These are phyloP conservation scores for Arctocebus calabarensis DNA, from an alignment of 2,797 vertebrate species.

Conservation along the genomic window DNA sequence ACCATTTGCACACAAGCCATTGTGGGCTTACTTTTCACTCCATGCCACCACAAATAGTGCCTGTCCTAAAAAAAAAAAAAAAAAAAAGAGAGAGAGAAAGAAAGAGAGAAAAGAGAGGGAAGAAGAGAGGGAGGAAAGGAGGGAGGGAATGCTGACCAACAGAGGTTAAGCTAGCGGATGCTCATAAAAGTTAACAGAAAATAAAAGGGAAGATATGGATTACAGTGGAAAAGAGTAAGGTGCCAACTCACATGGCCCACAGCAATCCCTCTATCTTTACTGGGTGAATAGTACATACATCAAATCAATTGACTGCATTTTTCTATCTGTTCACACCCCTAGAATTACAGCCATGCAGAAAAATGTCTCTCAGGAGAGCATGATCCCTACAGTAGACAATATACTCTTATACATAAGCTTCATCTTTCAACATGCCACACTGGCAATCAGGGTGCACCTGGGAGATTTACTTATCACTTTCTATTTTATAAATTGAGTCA, in stretches of 20 bases:
- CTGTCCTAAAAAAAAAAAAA: background rate
- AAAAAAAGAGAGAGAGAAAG: too few relatives aligned
- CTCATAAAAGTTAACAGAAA: background rate
- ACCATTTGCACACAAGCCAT: background rate
- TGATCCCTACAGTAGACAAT: background rate
- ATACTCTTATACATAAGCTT: background rate
- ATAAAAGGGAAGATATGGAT: background rate
- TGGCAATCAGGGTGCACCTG: background rate
- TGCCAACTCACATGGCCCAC: background rate
- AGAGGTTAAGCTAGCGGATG: constrained; percentile 11
- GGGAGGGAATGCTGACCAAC: background rate
- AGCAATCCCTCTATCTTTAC: background rate
- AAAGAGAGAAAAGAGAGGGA: too few relatives aligned
- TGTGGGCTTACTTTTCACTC: background rate
- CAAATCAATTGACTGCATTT: background rate
- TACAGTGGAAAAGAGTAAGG: background rate
- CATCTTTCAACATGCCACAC: background rate
- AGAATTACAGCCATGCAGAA: constrained; percentile 2
- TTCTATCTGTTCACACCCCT: background rate
- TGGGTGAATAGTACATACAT: background rate
- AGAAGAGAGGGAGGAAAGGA: background rate
- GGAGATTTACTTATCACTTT: background rate
- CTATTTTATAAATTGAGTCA: constrained; percentile 1
- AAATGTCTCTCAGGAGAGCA: background rate
- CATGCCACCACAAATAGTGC: background rate